phyloP scores from a whole-genome alignment of 2,113 vertebrate species.

The Rhea americana region DNA sequence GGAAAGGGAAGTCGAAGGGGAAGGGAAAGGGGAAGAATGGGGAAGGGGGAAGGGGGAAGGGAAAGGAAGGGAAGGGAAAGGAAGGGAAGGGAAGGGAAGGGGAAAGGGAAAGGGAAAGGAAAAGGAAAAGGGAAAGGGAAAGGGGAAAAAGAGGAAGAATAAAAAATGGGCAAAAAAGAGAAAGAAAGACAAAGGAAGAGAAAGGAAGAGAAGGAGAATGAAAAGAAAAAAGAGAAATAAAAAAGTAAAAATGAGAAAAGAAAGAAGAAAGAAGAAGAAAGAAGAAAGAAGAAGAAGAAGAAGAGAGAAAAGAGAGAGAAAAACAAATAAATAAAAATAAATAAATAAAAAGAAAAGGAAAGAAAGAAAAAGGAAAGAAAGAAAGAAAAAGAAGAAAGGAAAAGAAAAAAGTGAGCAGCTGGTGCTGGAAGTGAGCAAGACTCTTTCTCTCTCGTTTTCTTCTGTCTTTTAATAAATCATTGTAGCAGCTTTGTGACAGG shows the following conservation, averaged over 20 bases:
- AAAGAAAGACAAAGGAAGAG: neutral
- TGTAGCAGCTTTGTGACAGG: conserved; percentile 74
- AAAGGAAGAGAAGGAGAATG: neutral
- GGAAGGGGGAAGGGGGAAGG: neutral
- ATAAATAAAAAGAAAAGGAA: no score
- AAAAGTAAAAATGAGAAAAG: neutral
- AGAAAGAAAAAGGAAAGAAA: no score
- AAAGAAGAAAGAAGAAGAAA: neutral
- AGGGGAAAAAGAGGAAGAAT: neutral
- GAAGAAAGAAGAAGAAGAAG: neutral
- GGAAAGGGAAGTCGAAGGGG: neutral
- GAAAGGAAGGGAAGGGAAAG: no score
- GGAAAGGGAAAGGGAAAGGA: no score
- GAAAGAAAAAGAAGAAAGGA: neutral
- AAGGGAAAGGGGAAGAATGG: no score
- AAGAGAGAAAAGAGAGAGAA: no score
- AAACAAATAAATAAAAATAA: no score
- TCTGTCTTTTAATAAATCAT: conserved; percentile 81
- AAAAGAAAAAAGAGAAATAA: neutral
- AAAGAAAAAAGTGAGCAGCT: conserved; percentile 74
- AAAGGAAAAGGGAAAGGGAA: no score
- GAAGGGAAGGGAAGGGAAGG: neutral
- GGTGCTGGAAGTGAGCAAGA: conserved; percentile 71
- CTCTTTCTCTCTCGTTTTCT: conserved; percentile 61
- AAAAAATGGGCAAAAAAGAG: neutral